These are phyloP conservation scores for Mactromeris polynyma DNA, from an alignment of 2,888 invertebrate genomes.

Conservation along the genomic window DNA sequence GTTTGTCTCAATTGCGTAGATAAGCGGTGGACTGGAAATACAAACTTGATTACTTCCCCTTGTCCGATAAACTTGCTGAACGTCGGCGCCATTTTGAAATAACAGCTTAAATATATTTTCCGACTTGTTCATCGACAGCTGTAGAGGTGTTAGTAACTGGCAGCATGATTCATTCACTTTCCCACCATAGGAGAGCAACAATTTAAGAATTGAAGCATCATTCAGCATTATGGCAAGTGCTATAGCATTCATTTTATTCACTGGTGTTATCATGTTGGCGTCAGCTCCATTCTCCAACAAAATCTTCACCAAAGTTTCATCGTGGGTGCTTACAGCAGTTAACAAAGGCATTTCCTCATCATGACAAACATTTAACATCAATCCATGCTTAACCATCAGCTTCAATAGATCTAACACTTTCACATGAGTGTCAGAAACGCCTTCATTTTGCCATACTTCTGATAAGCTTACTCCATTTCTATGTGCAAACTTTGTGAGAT, in stretches of 20 bases:
- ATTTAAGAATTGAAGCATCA: constrained; percentile 69
- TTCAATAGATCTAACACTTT: constrained; percentile 53
- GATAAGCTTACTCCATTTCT: constrained; percentile 41
- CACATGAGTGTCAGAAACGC: constrained; percentile 29
- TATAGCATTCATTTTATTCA: constrained; percentile 70
- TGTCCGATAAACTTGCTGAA: constrained; percentile 67
- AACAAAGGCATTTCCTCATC: constrained; percentile 67
- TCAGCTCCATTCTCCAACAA: constrained; percentile 74
- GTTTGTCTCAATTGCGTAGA: constrained; percentile 69
- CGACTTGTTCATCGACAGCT: constrained; percentile 74
- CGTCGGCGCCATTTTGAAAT: constrained; percentile 73
- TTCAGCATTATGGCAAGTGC: constrained; percentile 73
- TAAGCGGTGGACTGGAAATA: constrained; percentile 66
- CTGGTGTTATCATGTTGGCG: constrained; percentile 58
- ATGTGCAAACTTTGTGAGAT: constrained; percentile 42
- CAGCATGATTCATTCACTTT: constrained; percentile 72
- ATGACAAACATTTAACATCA: constrained; percentile 43
- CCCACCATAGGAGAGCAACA: constrained; percentile 68
- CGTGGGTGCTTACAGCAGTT: constrained; percentile 70
- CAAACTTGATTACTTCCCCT: constrained; percentile 57
- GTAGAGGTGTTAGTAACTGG: constrained; percentile 69
- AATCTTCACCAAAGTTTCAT: constrained; percentile 62
- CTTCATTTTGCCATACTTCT: constrained; percentile 55
- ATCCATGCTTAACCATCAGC: constrained; percentile 61
- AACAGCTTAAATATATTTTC: constrained; percentile 70